Base-by-base conservation (phyloP, 2,797 vertebrate genomes). In the Molossus molossus region DNA sequence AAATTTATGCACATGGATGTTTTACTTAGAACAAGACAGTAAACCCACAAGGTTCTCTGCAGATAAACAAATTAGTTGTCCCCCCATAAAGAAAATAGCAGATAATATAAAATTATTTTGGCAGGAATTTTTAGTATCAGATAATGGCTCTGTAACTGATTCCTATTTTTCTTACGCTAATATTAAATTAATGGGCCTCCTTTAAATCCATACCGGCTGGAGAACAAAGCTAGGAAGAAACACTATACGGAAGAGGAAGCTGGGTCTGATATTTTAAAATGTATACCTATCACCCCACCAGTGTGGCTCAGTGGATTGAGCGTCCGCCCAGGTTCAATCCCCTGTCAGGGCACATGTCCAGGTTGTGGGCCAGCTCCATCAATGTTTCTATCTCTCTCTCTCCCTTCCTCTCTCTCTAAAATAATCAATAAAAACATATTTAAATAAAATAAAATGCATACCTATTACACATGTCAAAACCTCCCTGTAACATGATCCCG, bases 211-310 rank as follows among this genome's bases (percentile, higher is more conserved):
- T 14, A 58, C 53, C 55, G 21, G 69, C 69, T 89, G 9, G 17
- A 72, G 25, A 91, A 53, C 55, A 72, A 64, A 37, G 50, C 9
- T 70, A 86, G 29, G 29, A 86, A 72, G 58, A 95, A 96, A 94
- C 21, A 85, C 11, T 62, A 77, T 8, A 69, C 13, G 55, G 67
- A 95, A 93, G 84, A 95, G 72, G 70, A 94, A 92, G 95, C 55
- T 37, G 3, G 20, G 18, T 37, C 9, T 13, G 48, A 15, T 40
- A 79, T 20, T n/a, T 64, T 67, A 80, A 64, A 87, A 90, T 27
- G 70, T 45, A 45, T 45, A 45, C 40, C 40, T 45, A 45, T 45
- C 40, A 45, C 40, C 40, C 40, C 6, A 45, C 40, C 40, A 45
- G 40, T 45, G 40, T 45, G 40, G 40, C 40, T 45, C 40, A 45